phyloP scores from a whole-genome alignment of 1,140 invertebrate genomes.

The Stratiolaelaps scimitus region DNA sequence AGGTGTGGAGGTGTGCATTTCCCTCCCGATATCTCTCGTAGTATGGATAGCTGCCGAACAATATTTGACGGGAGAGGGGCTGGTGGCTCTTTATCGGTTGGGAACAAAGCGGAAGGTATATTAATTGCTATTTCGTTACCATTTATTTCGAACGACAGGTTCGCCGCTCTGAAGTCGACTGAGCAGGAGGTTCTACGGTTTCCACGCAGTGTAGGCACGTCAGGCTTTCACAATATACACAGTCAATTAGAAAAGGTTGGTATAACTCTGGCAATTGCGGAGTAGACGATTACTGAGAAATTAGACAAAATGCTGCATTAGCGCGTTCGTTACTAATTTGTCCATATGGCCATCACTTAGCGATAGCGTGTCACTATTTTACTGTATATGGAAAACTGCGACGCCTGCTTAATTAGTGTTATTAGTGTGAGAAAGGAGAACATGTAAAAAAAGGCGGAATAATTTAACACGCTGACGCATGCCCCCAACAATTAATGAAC shows the following conservation, averaged over 20 bases:
- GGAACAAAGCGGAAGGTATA: background rate
- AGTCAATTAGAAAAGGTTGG: conserved; percentile 13
- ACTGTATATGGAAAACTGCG: no score
- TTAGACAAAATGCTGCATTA: no score
- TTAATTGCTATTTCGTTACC: background rate
- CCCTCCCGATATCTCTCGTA: background rate
- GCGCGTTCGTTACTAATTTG: background rate
- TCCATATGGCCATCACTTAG: background rate
- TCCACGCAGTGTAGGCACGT: background rate
- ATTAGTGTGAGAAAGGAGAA: no score
- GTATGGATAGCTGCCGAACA: background rate
- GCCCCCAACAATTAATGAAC: no score
- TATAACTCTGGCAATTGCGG: background rate
- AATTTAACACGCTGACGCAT: no score
- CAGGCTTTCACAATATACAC: conserved; percentile 8
- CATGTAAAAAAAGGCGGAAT: no score
- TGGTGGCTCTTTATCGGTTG: no score
- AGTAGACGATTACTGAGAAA: no score
- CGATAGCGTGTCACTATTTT: no score
- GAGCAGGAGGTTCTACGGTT: background rate
- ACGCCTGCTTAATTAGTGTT: no score
- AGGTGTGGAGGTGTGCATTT: no score
- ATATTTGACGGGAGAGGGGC: no score
- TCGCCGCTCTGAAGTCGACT: background rate
- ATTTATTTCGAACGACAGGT: conserved; percentile 1